phyloP scores from a whole-genome alignment of 1,140 invertebrate species.

The silkworm (Bombyx mori) region DNA sequence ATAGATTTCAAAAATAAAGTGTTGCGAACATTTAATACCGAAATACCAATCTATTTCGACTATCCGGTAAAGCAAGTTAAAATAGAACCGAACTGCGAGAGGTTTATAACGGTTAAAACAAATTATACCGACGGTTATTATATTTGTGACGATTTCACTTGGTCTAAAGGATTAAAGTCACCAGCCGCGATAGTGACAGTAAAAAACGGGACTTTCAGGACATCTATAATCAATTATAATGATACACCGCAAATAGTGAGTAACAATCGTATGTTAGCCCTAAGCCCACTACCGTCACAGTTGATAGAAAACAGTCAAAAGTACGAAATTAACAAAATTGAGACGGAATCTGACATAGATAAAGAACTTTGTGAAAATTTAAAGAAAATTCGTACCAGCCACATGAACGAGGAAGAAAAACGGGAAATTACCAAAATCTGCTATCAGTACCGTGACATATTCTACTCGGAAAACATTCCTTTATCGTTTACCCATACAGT shows the following conservation, averaged over 20 bases:
- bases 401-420: conserved; percentile 4
- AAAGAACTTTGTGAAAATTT: neutral
- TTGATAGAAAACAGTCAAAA: too few species aligned
- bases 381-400: neutral
- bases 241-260: neutral
- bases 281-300: too few species aligned
- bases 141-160: too few species aligned
- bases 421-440: conserved; percentile 1
- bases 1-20: too few species aligned
- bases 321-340: neutral
- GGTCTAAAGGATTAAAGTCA: too few species aligned
- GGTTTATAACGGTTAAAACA: too few species aligned
- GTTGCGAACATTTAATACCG: too few species aligned
- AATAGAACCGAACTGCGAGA: too few species aligned
- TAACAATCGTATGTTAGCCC: neutral
- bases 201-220: neutral
- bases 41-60: too few species aligned
- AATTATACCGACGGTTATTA: too few species aligned
- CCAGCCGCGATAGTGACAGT: conserved; percentile 1
- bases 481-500: conserved; percentile 3
- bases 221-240: neutral
- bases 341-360: neutral
- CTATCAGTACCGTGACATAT: too few species aligned
- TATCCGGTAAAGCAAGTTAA: too few species aligned
- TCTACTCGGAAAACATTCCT: neutral